Base-by-base conservation (phyloP, 1,140 invertebrate species). In the Trachelipus rathkii region DNA sequence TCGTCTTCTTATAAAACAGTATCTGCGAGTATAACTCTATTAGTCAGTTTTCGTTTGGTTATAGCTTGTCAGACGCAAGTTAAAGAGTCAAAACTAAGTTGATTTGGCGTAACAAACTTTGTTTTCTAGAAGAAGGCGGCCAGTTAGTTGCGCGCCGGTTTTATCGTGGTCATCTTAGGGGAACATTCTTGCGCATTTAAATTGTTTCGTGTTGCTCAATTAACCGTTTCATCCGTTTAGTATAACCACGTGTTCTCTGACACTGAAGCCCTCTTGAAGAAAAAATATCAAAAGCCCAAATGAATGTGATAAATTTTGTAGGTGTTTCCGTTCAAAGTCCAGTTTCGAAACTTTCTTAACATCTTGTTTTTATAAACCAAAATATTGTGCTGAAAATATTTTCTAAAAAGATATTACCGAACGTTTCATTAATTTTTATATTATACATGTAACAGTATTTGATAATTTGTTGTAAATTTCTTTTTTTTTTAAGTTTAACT, bases 21-120 rank as follows among this genome's bases (percentile, higher is more conserved):
- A 81, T 81, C 80, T 81, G 77, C 75, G 80, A 81, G 80, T 71
- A 81, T 81, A 81, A 81, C 80, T 78, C 77, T 81, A 81, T 81
- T 81, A 81, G 80, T 81, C 80, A 81, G 80, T 81, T 81, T 81
- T 81, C 80, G 80, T 81, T 81, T 81, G 80, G 80, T 81, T 81
- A 81, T 81, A 78, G 77, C 77, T 81, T 79, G 80, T 81, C 80
- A 81, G 80, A 78, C 76, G 74, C 77, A 79, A 72, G 77, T 76
- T 80, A 80, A 80, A 81, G 80, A 81, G 80, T 76, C 77, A 70
- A 50, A 75, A 77, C 73, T 77, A 77, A 81, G 77, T 77, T 78
- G 73, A 79, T 78, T 77, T 81, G 67, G 71, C 80, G 75, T 78
- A 77, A 78, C 77, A 78, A 81, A 77, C 77, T 81, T 78, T 78